phyloP scores from a whole-genome alignment of 2,888 invertebrate genomes.

The Epinotia nisella region DNA sequence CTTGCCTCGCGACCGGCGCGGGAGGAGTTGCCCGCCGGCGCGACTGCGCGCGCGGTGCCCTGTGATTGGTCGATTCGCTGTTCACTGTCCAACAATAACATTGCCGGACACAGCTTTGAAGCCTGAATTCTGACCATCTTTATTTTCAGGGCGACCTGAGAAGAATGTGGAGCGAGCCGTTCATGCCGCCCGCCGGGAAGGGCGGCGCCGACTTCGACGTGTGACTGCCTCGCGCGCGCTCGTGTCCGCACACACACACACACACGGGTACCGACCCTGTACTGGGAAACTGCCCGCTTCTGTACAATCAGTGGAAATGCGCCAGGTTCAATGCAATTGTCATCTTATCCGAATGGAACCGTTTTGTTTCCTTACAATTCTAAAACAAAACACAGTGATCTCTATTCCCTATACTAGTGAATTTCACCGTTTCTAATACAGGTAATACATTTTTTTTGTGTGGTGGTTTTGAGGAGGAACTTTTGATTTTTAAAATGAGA shows the following conservation, averaged over 20 bases:
- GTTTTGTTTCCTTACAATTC: too few species aligned
- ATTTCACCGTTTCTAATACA: too few species aligned
- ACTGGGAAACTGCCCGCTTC: neutral
- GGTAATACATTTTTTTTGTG: neutral
- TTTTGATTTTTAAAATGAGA: neutral
- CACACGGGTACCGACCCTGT: neutral
- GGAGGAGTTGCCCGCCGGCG: too few species aligned
- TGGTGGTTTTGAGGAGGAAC: neutral
- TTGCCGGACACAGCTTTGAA: too few species aligned
- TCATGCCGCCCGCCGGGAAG: constrained; percentile 92
- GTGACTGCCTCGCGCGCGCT: constrained; percentile 60
- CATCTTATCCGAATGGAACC: neutral
- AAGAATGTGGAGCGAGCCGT: constrained; percentile 99
- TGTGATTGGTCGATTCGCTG: too few species aligned
- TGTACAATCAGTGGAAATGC: neutral
- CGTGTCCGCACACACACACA: constrained; percentile 15
- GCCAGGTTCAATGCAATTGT: neutral
- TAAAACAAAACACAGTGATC: neutral
- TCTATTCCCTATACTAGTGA: neutral
- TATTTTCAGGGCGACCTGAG: constrained; percentile 95
- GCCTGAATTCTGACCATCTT: too few species aligned
- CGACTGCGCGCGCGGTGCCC: too few species aligned
- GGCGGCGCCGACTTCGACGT: constrained; percentile 79
- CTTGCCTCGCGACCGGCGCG: too few species aligned
- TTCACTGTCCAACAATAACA: too few species aligned